A percentile compares a stretch with the other conserved stretches of the same genome.
Conservation (phyloP, 2,888 invertebrate species). For the Melieria crassipennis region DNA sequence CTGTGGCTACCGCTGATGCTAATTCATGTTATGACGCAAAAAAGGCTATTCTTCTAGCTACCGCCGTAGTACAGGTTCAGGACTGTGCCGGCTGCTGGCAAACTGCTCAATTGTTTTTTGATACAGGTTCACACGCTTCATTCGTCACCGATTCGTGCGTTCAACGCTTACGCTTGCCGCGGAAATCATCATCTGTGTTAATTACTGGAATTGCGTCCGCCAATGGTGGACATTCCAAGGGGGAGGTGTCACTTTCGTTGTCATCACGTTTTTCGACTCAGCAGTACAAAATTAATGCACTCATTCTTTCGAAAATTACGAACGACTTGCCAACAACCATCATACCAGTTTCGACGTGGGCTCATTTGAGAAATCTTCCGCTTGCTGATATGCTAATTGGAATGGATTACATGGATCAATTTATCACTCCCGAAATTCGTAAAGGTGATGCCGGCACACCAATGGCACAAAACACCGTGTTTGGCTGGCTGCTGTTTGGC, state of each 20-base stretch:
- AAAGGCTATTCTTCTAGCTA: neutral
- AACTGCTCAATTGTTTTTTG: neutral
- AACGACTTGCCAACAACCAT: neutral
- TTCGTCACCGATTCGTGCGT: slow-evolving; percentile 19
- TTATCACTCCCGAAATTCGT: neutral
- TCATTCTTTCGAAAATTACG: slow-evolving; percentile 11
- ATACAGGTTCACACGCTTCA: slow-evolving; percentile 14
- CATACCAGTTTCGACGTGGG: neutral
- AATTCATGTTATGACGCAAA: no score
- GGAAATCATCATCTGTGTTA: neutral
- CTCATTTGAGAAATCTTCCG: neutral
- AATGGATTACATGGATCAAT: slow-evolving; percentile 14
- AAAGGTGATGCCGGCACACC: slow-evolving; percentile 10
- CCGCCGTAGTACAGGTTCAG: slow-evolving; percentile 1
- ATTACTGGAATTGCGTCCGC: slow-evolving; percentile 6
- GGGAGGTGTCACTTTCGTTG: neutral
- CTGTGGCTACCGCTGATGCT: no score
- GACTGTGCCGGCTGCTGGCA: slow-evolving; percentile 1
- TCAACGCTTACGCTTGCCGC: neutral
- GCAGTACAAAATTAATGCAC: neutral
- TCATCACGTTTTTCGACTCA: neutral
- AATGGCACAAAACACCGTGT: slow-evolving; percentile 23
- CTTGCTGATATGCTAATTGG: slow-evolving; percentile 14
- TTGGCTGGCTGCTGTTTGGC: slow-evolving; percentile 31
- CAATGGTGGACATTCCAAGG: neutral